Evolutionary conservation across 1,140 invertebrate genomes (phyloP).

Genomic region (Penaeus vannamei): DNA sequence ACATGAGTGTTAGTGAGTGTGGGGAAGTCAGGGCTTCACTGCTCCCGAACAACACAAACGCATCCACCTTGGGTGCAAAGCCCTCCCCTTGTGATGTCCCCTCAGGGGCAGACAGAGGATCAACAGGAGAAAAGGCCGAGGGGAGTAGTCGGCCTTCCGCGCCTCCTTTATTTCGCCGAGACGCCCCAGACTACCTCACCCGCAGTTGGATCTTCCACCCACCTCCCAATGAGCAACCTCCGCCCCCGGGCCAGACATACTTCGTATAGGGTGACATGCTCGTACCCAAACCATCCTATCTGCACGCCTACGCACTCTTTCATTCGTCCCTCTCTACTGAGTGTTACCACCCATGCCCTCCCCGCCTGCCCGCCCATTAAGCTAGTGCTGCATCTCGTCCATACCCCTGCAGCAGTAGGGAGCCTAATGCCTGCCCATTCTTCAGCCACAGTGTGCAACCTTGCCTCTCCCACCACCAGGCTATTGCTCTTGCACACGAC

Average conservation of each 20-base stretch:
- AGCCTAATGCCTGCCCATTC: constrained; percentile 27
- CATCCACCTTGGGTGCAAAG: neutral
- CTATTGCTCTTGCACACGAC: constrained; percentile 1
- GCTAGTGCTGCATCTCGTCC: constrained; percentile 45
- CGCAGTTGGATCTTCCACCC: constrained; percentile 65
- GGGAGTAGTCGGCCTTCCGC: constrained; percentile 21
- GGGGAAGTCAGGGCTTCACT: constrained; percentile 47
- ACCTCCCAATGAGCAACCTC: constrained; percentile 47
- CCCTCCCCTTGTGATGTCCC: constrained; percentile 10
- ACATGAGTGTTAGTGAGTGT: constrained; percentile 67
- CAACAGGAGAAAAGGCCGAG: constrained; percentile 18
- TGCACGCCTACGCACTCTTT: neutral
- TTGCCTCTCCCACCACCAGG: neutral
- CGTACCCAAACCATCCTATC: neutral
- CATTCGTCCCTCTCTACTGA: neutral
- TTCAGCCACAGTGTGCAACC: too few species aligned
- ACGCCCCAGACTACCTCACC: constrained; percentile 64
- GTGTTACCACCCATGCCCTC: constrained; percentile 27
- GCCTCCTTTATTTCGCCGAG: constrained; percentile 42
- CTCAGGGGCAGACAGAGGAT: constrained; percentile 1
- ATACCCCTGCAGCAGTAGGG: constrained; percentile 31
- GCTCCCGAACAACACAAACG: constrained; percentile 32
- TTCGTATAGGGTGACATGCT: constrained; percentile 45
- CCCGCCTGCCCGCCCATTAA: constrained; percentile 24
- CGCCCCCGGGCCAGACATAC: constrained; percentile 56